Base-by-base conservation (phyloP, 37 sponge, comb jelly and placozoan species). In the Halisarca cf. caerulea region DNA sequence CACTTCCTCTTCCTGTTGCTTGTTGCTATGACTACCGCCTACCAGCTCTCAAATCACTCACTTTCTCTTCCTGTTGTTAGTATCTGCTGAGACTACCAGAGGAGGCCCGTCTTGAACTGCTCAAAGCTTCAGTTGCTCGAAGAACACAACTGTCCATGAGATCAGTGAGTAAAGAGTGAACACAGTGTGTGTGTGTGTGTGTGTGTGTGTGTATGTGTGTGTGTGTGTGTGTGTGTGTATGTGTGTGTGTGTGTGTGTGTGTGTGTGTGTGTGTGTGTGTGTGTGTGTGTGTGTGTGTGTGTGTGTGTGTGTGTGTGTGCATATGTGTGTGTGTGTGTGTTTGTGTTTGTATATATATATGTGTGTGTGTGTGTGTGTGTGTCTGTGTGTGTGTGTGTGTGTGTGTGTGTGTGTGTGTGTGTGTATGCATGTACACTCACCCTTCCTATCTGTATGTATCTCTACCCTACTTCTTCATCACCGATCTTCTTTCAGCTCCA, bases 61-160 rank as follows among this genome's bases (percentile, higher is more conserved):
- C n/a, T n/a, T n/a, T n/a, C n/a, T n/a, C 51, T 47, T 15, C 7
- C 64, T 62, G 6, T 20, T 62, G 17, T 8, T 54, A 91, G 87
- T 79, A 79, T 36, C 53, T 84, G 34, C 80, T 93, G 21, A 60
- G 73, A 34, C 79, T 93, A 0, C 88, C 85, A 0, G 60, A 81
- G 17, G 90, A 93, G 6, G 87, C 83, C 11, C 86, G 54, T 25
- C 70, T 93, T n/a, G 89, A 93, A 73, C 85, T 89, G 3, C 80
- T 93, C 40, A 93, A 93, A 58, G 93, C 85, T 6, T 87, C 77
- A 21, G 87, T 93, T 3, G 93, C 79, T 3, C 79, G 79, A 55
- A 93, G 71, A 53, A 87, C 85, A 0, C 45, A 58, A 18, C 43
- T 93, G 0, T 66, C 87, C 0, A 89, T 93, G 90, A 73, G 41